Evolutionary conservation across 1,140 invertebrate genomes (phyloP).

Genomic region (Drosophila sucinea): DNA sequence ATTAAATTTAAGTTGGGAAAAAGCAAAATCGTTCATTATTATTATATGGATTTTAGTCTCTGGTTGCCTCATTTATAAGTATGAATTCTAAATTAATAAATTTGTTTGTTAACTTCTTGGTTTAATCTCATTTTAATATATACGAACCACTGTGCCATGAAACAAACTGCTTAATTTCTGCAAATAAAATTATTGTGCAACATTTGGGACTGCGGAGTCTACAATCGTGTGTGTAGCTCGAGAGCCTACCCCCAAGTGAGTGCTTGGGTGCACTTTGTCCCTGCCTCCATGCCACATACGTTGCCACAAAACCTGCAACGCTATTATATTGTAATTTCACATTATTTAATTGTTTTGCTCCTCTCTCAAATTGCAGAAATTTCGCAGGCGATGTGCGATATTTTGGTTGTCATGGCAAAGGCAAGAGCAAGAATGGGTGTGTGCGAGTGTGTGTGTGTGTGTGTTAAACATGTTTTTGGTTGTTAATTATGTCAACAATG

Average conservation of each 20-base stretch:
- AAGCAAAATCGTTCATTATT: too few species aligned
- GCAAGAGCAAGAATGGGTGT: neutral
- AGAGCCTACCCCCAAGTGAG: slow-evolving; percentile 12
- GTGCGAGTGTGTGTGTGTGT: neutral
- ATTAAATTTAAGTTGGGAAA: too few species aligned
- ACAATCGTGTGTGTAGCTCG: slow-evolving; percentile 44
- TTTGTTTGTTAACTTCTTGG: neutral
- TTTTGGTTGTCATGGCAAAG: slow-evolving; percentile 45
- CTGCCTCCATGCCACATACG: neutral
- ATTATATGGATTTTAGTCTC: too few species aligned
- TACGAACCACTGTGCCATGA: slow-evolving; percentile 41
- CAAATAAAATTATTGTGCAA: slow-evolving; percentile 80
- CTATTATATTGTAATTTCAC: slow-evolving; percentile 72
- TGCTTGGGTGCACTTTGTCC: slow-evolving; percentile 2
- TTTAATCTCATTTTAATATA: neutral
- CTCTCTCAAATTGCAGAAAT: slow-evolving; percentile 12
- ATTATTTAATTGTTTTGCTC: slow-evolving; percentile 71
- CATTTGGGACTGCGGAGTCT: slow-evolving; percentile 64
- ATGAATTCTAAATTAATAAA: too few species aligned
- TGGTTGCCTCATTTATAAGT: too few species aligned
- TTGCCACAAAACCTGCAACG: slow-evolving; percentile 66
- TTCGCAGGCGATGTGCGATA: slow-evolving; percentile 46
- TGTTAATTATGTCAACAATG: slow-evolving; percentile 71
- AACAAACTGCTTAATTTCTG: slow-evolving; percentile 68
- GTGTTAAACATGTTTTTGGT: slow-evolving; percentile 12